Evolutionary conservation across 2,113 vertebrate species (phyloP), one percentile per base, ranked within the genome.

Genomic region (Amia ocellicauda): DNA sequence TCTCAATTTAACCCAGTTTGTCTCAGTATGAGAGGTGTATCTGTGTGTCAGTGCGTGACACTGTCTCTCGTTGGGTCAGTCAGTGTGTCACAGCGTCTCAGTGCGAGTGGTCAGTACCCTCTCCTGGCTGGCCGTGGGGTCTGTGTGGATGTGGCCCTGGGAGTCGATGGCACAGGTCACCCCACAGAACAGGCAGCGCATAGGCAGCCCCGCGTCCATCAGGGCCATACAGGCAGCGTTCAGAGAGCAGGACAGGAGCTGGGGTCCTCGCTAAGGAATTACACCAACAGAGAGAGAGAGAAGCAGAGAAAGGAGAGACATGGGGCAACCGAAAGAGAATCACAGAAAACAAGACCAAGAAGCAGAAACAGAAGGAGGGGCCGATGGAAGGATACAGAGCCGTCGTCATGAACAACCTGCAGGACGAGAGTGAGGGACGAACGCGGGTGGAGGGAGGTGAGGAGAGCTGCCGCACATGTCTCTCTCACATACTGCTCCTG

Each of bases 211-310:
- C 0, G 93, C 90, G 0, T 98, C 94, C 88, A 98, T 91, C 22
- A 98, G 66, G 0, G 88, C 92, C 89, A 95, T 89, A 67, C 95
- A 97, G 60, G 93, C 80, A 0, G 92, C 88, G 0, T 97, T 98
- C 67, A 98, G 74, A 58, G 82, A 91, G 76, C 93, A 94, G 0
- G 95, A 83, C 31, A 96, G 72, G 8, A 96, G 84, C 95, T 96
- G 73, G 7, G 23, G 26, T 11, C 14, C 2, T 20, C n/a, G 77
- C 53, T 88, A 71, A 89, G 81, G 78, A 84, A 63, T 9, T 3
- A 31, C 0, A 56, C 29, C 19, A 47, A 4, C n/a, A 22, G 45
- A 26, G 11, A 31, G 53, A 14, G 24, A 31, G 53, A 26, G 41
- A 56, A 56, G 20, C 47, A 22, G 3, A 29, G 26, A 17, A 4